Evolutionary conservation across 2,113 vertebrate species (phyloP), one percentile per base, ranked within the genome.

Genomic region (Poicephalus gulielmi): DNA sequence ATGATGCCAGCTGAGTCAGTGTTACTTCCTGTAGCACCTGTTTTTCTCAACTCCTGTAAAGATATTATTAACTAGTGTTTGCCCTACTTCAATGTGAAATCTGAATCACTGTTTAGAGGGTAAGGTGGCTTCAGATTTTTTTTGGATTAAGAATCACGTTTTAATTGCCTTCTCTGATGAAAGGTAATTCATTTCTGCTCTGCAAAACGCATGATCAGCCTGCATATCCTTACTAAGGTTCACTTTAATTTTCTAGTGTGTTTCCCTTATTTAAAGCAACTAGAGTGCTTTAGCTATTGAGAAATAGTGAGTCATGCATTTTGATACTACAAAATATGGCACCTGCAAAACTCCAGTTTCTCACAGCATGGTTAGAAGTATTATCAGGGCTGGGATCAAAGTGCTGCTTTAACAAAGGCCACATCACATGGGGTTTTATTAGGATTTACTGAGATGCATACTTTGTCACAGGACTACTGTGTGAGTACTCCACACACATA

Each of bases 11-110:
- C 74, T 94, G 86, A 96, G 77, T 95, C 94, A 92, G 52, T 30
- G 70, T 13, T 5, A 7, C 88, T 94, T 96, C 96, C 96, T 80
- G 95, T 49, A 77, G 94, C 88, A 94, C 94, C 92, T 86, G 90
- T 87, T 94, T 80, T 87, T 86, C 80, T 87, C 52, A 37, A 6
- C 49, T 69, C 19, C 66, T 49, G 16, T 14, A 7, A 67, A 46
- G 88, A 24, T 59, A 70, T 94, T 43, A 85, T 87, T 96, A 92
- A 88, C 80, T 33, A 53, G 80, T 75, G 77, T 12, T 93, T 2
- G 7, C 43, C 81, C 62, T 66, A 30, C 62, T 66, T 92, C 74
- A 20, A 7, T 30, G 37, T 68, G 23, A 86, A 7, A 80, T 93
- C 88, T 92, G 92, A 94, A 31, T 95, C 92, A 74, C 81, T 44